Evolutionary conservation across 2,888 invertebrate genomes (phyloP), one percentile per base, ranked within the genome.

Genomic region (Folsomia candida): DNA sequence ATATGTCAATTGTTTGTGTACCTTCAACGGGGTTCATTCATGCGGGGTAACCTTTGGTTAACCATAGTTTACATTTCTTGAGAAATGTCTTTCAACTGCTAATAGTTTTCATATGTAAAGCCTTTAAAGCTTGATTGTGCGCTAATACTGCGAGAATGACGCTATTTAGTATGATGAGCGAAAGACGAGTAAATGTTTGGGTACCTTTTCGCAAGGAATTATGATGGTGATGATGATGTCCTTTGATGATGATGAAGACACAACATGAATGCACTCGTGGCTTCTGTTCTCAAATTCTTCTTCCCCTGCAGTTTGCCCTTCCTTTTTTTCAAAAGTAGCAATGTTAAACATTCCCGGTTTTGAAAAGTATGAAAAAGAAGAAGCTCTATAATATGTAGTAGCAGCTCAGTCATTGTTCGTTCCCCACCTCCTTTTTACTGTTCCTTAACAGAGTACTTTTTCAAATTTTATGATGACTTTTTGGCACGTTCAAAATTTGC

Each of bases 241-340:
- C 37, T 4, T 37, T 65, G 62, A 62, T 71, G 69, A 65, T 68
- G 72, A 61, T 69, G 76, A 78, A 76, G 78, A 76, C 78, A 78
- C 78, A 54, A 78, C 78, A 77, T 77, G 54, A 54, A 54, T 78
- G 78, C 78, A 78, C 78, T 78, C 78, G 72, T 75, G 73, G 78
- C 71, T 37, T 37, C 75, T 73, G 76, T n/a, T n/a, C n/a, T n/a
- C n/a, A n/a, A 75, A 73, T 72, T 68, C 74, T 70, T 71, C 68
- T 62, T 59, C n/a, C 65, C 28, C 25, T 26, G 24, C 18, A 54
- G 20, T 65, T 65, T 20, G 27, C 26, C 26, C 51, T 22, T 25
- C 9, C 27, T 25, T 24, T 24, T 4, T 26, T 24, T 24, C 11
- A 29, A 57, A 37, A 65, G 65, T 3, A 51, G 14, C 37, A 65